These are phyloP conservation scores for Polyommatus iphigenia DNA, from an alignment of 2,888 invertebrate genomes.

Conservation along the genomic window DNA sequence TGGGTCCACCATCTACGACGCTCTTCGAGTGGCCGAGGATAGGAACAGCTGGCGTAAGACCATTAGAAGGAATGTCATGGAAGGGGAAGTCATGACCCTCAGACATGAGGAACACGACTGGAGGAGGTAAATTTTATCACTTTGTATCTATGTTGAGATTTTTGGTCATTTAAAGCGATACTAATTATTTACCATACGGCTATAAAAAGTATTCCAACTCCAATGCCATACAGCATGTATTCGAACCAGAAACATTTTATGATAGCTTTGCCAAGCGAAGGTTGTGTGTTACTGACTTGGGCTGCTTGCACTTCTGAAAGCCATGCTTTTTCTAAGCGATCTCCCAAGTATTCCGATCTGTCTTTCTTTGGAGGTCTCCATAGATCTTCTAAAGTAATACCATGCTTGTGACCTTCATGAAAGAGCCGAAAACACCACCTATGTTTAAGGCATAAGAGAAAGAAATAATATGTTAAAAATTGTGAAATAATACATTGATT, in stretches of 20 bases:
- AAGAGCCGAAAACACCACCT: conserved; percentile 51
- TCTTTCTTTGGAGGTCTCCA: conserved; percentile 70
- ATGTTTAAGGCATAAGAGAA: conserved; percentile 41
- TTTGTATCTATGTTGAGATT: no score
- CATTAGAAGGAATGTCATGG: no score
- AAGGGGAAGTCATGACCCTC: no score
- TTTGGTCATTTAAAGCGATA: background rate
- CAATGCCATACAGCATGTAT: conserved; percentile 79
- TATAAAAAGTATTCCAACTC: conserved; percentile 77
- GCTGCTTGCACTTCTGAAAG: conserved; percentile 74
- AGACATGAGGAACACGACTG: no score
- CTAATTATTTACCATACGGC: conserved; percentile 71
- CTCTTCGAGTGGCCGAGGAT: no score
- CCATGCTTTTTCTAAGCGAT: conserved; percentile 84
- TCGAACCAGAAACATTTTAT: conserved; percentile 80
- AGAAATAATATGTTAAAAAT: no score
- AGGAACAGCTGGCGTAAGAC: no score
- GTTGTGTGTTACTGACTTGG: conserved; percentile 67
- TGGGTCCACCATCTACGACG: no score
- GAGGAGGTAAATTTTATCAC: no score
- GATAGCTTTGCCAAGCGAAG: conserved; percentile 81
- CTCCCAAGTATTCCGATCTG: conserved; percentile 82
- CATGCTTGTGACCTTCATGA: conserved; percentile 21
- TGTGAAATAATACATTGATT: background rate
- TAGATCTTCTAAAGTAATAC: conserved; percentile 22